phyloP scores from a whole-genome alignment of 2,113 vertebrate genomes.

The Castor canadensis region DNA sequence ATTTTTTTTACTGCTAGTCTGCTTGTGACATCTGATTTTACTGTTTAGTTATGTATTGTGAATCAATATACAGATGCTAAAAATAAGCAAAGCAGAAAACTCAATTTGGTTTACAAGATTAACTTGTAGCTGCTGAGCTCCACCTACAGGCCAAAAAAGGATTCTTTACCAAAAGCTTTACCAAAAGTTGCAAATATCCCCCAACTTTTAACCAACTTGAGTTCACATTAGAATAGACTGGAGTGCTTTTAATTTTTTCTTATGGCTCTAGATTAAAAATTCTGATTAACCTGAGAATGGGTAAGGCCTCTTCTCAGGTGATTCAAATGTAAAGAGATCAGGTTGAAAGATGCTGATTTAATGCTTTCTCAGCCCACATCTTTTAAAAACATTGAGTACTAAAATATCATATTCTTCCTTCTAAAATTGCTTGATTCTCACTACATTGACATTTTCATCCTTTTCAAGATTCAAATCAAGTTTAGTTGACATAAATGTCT shows the following conservation, averaged over 20 bases:
- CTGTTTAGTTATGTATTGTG: neutral
- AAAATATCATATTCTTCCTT: constrained; percentile 4
- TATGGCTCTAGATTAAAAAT: neutral
- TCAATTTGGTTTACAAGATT: constrained; percentile 10
- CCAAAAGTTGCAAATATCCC: neutral
- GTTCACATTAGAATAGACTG: neutral
- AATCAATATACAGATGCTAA: constrained; percentile 11
- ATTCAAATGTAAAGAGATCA: neutral
- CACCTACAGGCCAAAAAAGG: constrained; percentile 81
- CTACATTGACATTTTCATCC: neutral
- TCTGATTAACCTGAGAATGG: neutral
- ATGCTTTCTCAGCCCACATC: neutral
- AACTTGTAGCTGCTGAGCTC: constrained; percentile 73
- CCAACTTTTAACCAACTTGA: neutral
- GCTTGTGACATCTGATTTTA: constrained; percentile 17
- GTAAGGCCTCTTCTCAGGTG: neutral
- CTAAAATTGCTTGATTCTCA: constrained; percentile 43
- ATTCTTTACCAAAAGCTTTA: constrained; percentile 7
- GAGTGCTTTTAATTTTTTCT: neutral
- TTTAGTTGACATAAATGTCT: neutral
- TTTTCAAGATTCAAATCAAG: constrained; percentile 27
- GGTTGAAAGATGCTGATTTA: neutral
- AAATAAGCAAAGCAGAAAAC: neutral
- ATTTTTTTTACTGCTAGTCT: constrained; percentile 8
- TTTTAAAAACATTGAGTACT: constrained; percentile 40